phyloP scores from a whole-genome alignment of 2,797 vertebrate genomes.

The Spinus olivaceus region DNA sequence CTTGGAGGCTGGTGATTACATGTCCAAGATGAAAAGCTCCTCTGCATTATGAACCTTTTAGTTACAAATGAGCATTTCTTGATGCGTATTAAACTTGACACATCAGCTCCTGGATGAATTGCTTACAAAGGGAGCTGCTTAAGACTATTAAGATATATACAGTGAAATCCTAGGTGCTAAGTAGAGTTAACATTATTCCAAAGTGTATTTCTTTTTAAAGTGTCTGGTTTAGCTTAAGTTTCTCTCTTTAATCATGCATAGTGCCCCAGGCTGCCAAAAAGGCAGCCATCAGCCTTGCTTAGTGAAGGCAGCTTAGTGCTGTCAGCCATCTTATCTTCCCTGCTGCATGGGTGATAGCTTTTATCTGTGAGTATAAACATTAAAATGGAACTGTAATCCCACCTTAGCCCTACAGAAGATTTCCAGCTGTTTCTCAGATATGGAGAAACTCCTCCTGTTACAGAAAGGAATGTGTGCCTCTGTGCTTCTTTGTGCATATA shows the following conservation, averaged over 20 bases:
- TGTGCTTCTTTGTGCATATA: background rate
- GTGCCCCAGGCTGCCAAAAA: conserved; percentile 58
- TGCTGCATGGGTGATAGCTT: conserved; percentile 47
- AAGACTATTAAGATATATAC: conserved; percentile 61
- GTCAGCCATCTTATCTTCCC: conserved; percentile 65
- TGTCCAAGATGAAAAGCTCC: conserved; percentile 44
- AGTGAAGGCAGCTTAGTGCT: conserved; percentile 67
- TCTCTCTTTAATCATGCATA: conserved; percentile 63
- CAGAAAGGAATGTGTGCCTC: background rate
- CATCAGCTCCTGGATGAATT: conserved; percentile 63
- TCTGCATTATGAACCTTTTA: conserved; percentile 57
- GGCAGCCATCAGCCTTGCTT: conserved; percentile 63
- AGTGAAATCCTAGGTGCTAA: conserved; percentile 56
- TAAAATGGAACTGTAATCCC: conserved; percentile 61
- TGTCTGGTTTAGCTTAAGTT: conserved; percentile 54
- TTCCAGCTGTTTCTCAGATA: conserved; percentile 34
- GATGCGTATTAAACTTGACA: conserved; percentile 60
- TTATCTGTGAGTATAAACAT: conserved; percentile 63
- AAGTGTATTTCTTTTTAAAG: conserved; percentile 52
- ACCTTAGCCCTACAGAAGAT: conserved; percentile 31
- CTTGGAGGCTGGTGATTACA: conserved; percentile 36
- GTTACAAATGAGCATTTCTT: conserved; percentile 43
- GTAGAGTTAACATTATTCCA: conserved; percentile 58
- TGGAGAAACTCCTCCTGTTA: background rate
- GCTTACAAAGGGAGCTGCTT: conserved; percentile 56